Evolutionary conservation across 2,113 vertebrate genomes (phyloP).

Genomic region (Phalacrocorax aristotelis): DNA sequence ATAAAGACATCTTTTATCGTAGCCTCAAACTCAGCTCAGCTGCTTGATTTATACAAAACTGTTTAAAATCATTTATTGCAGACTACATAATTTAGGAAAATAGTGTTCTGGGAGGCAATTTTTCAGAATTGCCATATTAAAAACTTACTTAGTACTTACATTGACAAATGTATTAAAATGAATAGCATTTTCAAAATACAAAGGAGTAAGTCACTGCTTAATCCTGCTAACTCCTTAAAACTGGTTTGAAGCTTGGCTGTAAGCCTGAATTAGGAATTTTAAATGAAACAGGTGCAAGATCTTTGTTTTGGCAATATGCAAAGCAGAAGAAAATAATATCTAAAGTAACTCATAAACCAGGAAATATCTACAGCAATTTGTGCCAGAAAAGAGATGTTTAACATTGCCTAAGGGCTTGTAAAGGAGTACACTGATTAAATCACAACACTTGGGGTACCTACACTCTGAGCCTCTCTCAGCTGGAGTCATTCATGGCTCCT

Average conservation of each 20-base stretch:
- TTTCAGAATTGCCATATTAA: slow-evolving; percentile 5
- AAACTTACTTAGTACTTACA: not conserved
- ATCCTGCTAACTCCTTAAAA: slow-evolving; percentile 2
- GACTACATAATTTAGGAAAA: slow-evolving; percentile 5
- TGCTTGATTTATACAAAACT: slow-evolving; percentile 24
- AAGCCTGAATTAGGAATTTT: not conserved
- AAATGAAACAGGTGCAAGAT: not conserved
- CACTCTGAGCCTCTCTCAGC: not conserved
- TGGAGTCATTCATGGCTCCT: not conserved
- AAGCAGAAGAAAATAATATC: not conserved
- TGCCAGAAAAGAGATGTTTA: not conserved
- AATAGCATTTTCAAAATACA: slow-evolving; percentile 1
- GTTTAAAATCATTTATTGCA: not conserved
- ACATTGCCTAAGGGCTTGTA: not conserved
- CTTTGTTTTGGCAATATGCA: not conserved
- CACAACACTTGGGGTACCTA: not conserved
- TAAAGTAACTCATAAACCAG: not conserved
- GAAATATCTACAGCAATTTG: not conserved
- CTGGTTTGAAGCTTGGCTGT: not conserved
- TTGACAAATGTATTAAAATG: not conserved
- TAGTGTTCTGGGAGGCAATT: not conserved
- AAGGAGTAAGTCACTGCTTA: not conserved
- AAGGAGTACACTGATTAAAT: not conserved
- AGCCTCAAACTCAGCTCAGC: not conserved
- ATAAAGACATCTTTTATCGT: not conserved